Percentiles rank a stretch among this genome's conserved stretches.
These are phyloP conservation scores for Bugula neritina DNA, from an alignment of 2,888 invertebrate species.

Conservation along the genomic window DNA sequence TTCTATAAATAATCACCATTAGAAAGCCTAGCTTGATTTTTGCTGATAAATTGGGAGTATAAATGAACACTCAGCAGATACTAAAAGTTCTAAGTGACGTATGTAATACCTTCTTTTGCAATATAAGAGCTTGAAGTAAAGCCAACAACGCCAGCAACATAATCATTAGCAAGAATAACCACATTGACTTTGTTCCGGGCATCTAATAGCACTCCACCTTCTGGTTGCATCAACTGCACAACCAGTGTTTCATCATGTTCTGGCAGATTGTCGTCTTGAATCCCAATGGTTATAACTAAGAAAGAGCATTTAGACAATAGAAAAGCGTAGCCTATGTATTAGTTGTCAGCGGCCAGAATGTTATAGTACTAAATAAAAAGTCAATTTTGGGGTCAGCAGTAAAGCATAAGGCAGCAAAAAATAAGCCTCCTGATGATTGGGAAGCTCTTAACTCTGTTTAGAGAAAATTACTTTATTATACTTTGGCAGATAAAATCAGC, in stretches of 20 bases:
- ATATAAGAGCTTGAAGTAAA: conserved; percentile 40
- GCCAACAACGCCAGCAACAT: conserved; percentile 47
- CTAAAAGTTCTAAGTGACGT: not conserved
- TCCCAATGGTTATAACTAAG: conserved; percentile 46
- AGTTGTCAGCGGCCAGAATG: no score
- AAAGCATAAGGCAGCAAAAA: not conserved
- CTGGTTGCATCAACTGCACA: conserved; percentile 38
- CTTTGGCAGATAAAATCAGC: no score
- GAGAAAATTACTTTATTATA: no score
- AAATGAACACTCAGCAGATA: not conserved
- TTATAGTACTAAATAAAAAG: no score
- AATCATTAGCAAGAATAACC: conserved; percentile 47
- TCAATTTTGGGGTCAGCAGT: not conserved
- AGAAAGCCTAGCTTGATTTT: no score
- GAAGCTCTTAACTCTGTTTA: no score
- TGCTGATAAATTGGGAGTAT: no score
- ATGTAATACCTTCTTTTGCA: conserved; percentile 43
- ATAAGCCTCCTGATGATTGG: no score
- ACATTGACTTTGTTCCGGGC: conserved; percentile 36
- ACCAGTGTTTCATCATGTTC: conserved; percentile 43
- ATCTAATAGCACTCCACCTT: conserved; percentile 42
- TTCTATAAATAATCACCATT: no score
- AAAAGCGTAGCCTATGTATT: no score
- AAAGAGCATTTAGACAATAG: no score
- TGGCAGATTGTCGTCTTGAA: conserved; percentile 44